Conservation (phyloP, 2,113 vertebrate species). For the Ciconia stormi region DNA sequence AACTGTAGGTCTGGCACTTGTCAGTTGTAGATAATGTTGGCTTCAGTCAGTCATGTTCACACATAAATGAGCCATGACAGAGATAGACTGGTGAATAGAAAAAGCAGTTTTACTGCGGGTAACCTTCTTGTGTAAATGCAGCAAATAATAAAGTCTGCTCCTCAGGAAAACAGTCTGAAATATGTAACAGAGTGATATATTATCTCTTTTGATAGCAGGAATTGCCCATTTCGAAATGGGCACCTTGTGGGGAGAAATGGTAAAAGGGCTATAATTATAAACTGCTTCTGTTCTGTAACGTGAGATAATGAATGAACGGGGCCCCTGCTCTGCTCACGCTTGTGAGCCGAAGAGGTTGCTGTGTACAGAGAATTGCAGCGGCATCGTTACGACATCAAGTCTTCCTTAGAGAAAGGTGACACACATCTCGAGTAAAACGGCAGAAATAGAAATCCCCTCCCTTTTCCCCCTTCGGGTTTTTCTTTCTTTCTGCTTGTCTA, state of each 20-base stretch:
- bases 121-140: constrained; percentile 68
- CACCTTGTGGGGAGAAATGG: not conserved
- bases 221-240: not conserved
- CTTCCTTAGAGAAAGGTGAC: constrained; percentile 33
- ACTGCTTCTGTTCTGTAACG: not conserved
- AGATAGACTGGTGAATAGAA: constrained; percentile 72
- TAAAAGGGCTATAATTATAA: constrained; percentile 7
- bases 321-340: not conserved
- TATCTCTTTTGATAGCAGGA: constrained; percentile 44
- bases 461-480: not conserved
- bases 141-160: constrained; percentile 57
- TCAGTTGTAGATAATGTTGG: constrained; percentile 67
- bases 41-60: constrained; percentile 73
- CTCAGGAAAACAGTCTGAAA: constrained; percentile 21
- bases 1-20: constrained; percentile 75
- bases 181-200: constrained; percentile 9
- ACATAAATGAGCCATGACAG: constrained; percentile 74
- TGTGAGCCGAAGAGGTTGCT: not conserved
- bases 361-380: not conserved
- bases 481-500: not conserved
- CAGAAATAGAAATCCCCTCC: not conserved
- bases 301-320: not conserved
- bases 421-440: not conserved
- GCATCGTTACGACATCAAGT: not conserved
- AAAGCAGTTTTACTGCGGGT: constrained; percentile 58